Base-by-base conservation (phyloP, 2,888 invertebrate genomes). In the Entomobrya multifasciata region DNA sequence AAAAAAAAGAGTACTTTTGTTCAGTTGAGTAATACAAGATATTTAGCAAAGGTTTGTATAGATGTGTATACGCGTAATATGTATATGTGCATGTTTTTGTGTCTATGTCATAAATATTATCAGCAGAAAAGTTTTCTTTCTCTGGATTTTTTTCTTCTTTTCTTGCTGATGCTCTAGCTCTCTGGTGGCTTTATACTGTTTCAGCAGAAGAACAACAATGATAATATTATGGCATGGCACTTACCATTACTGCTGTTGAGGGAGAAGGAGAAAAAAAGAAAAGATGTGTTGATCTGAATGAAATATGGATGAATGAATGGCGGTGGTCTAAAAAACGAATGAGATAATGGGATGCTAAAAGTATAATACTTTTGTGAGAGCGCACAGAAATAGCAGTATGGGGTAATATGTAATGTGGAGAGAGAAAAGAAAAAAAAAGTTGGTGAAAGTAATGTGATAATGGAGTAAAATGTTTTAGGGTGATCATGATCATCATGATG, bases 281-380 rank as follows among this genome's bases (percentile, higher is more conserved):
- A 52, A 20, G 86, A 67, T 86, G 65, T 77, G 81, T 77, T 86
- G 86, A 86, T 86, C 81, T 86, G 81, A 80, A 80, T 86, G 86
- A 86, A 86, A 86, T 86, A 86, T 86, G 81, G 77, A 86, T 81
- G 86, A 80, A 52, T 36, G 36, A 62, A 85, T 85, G 78, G 78
- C 60, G 36, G 79, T 44, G 86, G 81, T 76, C 86, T 77, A 76
- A n/a, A 74, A 80, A 49, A 67, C 22, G 86, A 81, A 81, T 44
- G 86, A 77, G 80, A 81, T 86, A 86, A 86, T 86, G 86, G 86
- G 65, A 86, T 80, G 86, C 80, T 81, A 86, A 86, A 86, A 80
- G 80, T 74, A 86, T 86, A 72, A 86, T 36, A 36, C 36, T 36
- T 36, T 36, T 36, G 36, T 36, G 36, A 36, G 36, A 6, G 36